Conservation (phyloP, 1,140 invertebrate species). For the Polyergus mexicanus region DNA sequence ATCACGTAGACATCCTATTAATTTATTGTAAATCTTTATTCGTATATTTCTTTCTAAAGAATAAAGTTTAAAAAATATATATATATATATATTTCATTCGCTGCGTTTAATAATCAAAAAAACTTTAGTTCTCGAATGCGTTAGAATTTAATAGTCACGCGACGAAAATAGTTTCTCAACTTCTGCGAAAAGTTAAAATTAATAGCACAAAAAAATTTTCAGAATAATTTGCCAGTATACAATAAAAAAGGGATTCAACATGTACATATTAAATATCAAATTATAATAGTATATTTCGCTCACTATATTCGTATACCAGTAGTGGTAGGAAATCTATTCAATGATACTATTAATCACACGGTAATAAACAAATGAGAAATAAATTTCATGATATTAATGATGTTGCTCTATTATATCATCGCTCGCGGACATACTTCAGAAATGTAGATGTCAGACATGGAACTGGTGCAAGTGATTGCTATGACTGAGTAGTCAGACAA, state of each 20-base stretch:
- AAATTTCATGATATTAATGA: constrained; percentile 19
- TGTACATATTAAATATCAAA: neutral
- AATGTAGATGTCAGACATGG: constrained; percentile 14
- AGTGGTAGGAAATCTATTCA: neutral
- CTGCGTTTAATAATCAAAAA: neutral
- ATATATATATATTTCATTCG: neutral
- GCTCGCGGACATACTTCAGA: constrained; percentile 6
- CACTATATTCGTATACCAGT: neutral
- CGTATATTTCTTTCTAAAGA: no score
- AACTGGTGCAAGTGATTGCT: neutral
- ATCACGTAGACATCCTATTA: neutral
- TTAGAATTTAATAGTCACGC: neutral
- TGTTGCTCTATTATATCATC: constrained; percentile 11
- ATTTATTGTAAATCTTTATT: neutral
- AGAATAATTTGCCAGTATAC: neutral
- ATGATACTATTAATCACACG: constrained; percentile 12
- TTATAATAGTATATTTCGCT: constrained; percentile 13
- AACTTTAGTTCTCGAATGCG: neutral
- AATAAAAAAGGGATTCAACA: neutral
- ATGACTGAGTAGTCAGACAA: constrained; percentile 21
- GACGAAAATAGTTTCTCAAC: neutral
- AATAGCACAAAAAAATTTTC: neutral
- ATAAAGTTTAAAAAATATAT: neutral
- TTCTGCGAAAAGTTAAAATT: neutral
- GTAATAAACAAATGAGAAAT: constrained; percentile 35